Conservation (phyloP, 92 coral and sea anemone genomes). For the Chrysogorgia sp. region DNA sequence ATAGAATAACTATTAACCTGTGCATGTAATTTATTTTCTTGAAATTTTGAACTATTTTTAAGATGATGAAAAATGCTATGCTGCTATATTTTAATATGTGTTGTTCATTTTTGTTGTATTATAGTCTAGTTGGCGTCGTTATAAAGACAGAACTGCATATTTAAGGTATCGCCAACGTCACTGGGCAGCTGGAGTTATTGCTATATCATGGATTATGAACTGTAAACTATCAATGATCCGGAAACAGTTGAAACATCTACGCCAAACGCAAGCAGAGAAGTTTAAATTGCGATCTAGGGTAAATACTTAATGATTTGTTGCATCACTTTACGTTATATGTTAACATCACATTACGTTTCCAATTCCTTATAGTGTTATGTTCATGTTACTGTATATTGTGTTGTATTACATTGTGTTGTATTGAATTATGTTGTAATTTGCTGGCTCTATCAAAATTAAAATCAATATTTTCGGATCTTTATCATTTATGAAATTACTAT, state of each 20-base stretch:
- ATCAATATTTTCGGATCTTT: too few species aligned
- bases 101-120: not conserved
- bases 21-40: not conserved
- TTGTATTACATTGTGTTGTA: too few species aligned
- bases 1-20: too few species aligned
- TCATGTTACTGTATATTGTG: not conserved
- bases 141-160: slow-evolving; percentile 89
- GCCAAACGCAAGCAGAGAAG: slow-evolving; percentile 78
- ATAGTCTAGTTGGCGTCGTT: slow-evolving; percentile 95
- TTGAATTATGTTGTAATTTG: too few species aligned
- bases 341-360: not conserved
- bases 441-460: too few species aligned
- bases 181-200: slow-evolving; percentile 99
- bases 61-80: not conserved
- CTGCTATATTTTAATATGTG: not conserved
- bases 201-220: slow-evolving; percentile 98
- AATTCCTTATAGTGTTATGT: too few species aligned
- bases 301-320: not conserved
- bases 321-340: not conserved
- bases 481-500: too few species aligned
- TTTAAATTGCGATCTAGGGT: slow-evolving; percentile 88
- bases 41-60: not conserved
- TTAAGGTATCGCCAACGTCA: slow-evolving; percentile 81
- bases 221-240: slow-evolving; percentile 94
- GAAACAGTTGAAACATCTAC: slow-evolving; percentile 80